Percentiles rank a stretch among this genome's conserved stretches.
These are phyloP conservation scores for Siniperca scherzeri DNA, from an alignment of 2,797 vertebrate genomes.

Conservation along the genomic window DNA sequence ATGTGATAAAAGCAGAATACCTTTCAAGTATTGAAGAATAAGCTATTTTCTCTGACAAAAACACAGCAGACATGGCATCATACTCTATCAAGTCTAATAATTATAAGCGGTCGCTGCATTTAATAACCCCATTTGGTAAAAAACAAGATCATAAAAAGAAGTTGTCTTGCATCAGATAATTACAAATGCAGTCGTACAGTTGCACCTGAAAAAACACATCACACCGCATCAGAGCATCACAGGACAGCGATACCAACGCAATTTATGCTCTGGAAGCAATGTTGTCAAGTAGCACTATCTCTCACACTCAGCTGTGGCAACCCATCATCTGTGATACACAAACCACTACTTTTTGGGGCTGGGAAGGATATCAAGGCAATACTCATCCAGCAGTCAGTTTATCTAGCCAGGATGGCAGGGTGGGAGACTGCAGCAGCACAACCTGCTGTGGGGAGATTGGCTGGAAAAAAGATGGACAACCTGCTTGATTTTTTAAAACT, in stretches of 20 bases:
- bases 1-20: slow-evolving; percentile 28
- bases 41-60: slow-evolving; percentile 13
- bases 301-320: slow-evolving; percentile 76
- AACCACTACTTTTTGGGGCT: slow-evolving; percentile 53
- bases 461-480: background rate
- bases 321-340: slow-evolving; percentile 68
- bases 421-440: slow-evolving; percentile 15
- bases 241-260: slow-evolving; percentile 44
- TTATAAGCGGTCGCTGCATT: background rate
- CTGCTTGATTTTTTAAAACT: background rate
- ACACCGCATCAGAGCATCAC: slow-evolving; percentile 29
- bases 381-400: slow-evolving; percentile 59
- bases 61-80: slow-evolving; percentile 15
- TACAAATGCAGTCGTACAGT: slow-evolving; percentile 28
- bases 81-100: slow-evolving; percentile 11
- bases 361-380: slow-evolving; percentile 69
- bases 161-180: slow-evolving; percentile 26
- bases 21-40: background rate
- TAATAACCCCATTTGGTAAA: background rate
- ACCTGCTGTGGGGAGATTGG: slow-evolving; percentile 14
- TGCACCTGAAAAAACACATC: slow-evolving; percentile 27
- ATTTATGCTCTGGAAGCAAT: slow-evolving; percentile 55
- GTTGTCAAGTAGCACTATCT: slow-evolving; percentile 76
- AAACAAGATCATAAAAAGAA: slow-evolving; percentile 1
- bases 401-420: slow-evolving; percentile 32